phyloP scores from a whole-genome alignment of 2,888 invertebrate genomes.

The Macrophya annulata region DNA sequence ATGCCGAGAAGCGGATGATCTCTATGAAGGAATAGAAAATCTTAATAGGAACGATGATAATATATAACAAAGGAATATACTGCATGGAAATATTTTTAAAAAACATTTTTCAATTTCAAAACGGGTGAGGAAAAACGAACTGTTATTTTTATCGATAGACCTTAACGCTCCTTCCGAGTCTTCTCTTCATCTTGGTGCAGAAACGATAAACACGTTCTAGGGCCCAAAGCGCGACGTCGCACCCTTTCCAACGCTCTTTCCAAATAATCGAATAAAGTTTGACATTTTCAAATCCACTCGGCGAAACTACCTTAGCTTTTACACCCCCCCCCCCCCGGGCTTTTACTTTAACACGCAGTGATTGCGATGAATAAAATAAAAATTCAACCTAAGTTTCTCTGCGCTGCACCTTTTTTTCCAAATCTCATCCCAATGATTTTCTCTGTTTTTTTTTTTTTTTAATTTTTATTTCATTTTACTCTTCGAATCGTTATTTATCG shows the following conservation, averaged over 20 bases:
- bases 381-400: not conserved
- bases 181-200: not conserved
- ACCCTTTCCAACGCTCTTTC: slow-evolving; percentile 36
- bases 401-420: not conserved
- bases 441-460: not conserved
- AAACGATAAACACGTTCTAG: slow-evolving; percentile 40
- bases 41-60: not conserved
- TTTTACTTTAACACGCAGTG: not conserved
- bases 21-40: slow-evolving; percentile 12
- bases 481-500: slow-evolving; percentile 1
- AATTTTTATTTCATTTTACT: not conserved
- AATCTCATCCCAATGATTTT: slow-evolving; percentile 7
- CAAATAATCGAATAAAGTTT: slow-evolving; percentile 56
- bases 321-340: not conserved
- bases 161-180: not conserved
- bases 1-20: slow-evolving; percentile 5
- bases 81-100: not conserved
- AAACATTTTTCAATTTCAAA: not conserved
- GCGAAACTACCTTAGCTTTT: slow-evolving; percentile 42
- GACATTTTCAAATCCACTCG: slow-evolving; percentile 55
- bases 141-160: slow-evolving; percentile 25
- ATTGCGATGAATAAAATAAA: slow-evolving; percentile 22
- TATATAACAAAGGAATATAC: not conserved
- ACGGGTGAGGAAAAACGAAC: not conserved
- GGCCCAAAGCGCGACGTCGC: slow-evolving; percentile 6